Conservation (phyloP, 2,888 invertebrate genomes). For the Diaphora mendica region DNA sequence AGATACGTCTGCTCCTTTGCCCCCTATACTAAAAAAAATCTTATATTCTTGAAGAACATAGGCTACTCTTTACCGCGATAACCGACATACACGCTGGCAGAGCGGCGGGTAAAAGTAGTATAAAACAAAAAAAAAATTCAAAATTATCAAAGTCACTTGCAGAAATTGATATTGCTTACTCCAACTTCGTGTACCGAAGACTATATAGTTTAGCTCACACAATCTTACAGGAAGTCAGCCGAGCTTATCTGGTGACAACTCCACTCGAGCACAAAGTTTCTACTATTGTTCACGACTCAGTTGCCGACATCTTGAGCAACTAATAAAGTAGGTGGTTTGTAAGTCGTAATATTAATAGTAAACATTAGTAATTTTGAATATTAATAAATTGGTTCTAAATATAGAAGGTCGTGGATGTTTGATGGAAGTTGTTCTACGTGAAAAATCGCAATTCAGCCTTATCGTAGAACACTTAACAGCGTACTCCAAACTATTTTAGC, state of each 20-base stretch:
- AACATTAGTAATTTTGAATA: background rate
- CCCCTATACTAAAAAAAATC: no score
- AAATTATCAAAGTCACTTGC: background rate
- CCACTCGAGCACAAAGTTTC: background rate
- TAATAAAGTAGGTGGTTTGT: background rate
- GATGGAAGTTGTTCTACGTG: no score
- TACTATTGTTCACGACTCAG: background rate
- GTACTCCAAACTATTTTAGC: no score
- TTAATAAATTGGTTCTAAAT: background rate
- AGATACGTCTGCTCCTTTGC: no score
- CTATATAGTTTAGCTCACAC: background rate
- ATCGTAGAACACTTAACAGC: no score
- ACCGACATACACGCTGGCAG: no score
- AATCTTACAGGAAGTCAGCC: background rate
- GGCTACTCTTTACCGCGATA: no score
- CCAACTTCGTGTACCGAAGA: background rate
- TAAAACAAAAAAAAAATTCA: no score
- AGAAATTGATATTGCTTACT: background rate
- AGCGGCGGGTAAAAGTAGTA: no score
- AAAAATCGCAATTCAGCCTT: no score
- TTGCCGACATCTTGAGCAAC: background rate
- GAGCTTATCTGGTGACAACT: conserved; percentile 10
- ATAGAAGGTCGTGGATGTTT: background rate
- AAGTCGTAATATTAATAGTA: background rate
- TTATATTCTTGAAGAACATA: no score